Evolutionary conservation across 2,797 vertebrate genomes (phyloP), one percentile per base, ranked within the genome.

Genomic region (Fundulus diaphanus): DNA sequence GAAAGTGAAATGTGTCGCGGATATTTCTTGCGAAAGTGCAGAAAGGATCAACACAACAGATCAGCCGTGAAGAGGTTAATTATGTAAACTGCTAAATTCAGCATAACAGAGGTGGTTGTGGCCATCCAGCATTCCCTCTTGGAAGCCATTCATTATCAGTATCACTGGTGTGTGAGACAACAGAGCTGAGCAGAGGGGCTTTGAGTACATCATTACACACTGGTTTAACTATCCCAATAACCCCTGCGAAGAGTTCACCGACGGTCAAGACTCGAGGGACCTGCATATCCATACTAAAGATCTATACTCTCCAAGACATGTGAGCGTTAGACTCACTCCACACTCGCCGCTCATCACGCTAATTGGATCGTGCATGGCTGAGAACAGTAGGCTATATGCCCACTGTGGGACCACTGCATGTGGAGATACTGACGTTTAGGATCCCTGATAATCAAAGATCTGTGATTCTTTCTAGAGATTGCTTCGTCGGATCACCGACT

Each of bases 261-360:
- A 84, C 79, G 27, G 77, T 72, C 70, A 67, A 72, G 73, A 73
- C 89, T 83, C 87, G 0, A 48, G 76, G 77, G 91, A 82, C 51
- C 74, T 82, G 82, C 75, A 83, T 90, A 92, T 93, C 91, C 83
- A 93, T 92, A 88, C 86, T 87, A 89, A 92, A 89, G 89, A 92
- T 88, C 90, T 81, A 92, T 90, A 79, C 81, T 84, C 81, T 77
- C 72, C 63, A 73, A 74, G 80, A 90, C 85, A 87, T 63, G 80
- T 81, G 78, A 82, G 72, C 85, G 83, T 88, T 86, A 87, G 83
- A 72, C 75, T 63, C 51, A 49, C 78, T 46, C 85, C 67, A 44
- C 11, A 68, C 74, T 63, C 40, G 1, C 70, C 63, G 86, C 82
- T 90, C 86, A 80, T 83, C 87, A 84, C 81, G 76, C 83, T 92